phyloP scores from a whole-genome alignment of 1,140 invertebrate species.

The Bombus haemorrhoidalis region DNA sequence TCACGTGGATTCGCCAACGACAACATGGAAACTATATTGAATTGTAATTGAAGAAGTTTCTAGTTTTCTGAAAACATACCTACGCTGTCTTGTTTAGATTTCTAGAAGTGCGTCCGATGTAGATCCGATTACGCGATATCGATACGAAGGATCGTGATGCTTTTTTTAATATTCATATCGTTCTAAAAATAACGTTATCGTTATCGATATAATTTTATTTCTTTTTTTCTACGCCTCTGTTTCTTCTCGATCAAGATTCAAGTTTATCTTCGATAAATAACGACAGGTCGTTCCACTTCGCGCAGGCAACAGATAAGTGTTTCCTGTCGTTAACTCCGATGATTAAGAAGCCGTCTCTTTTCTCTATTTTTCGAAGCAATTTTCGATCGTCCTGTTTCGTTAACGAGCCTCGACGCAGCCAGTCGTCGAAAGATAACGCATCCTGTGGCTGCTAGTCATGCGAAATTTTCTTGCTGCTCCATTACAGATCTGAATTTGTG shows the following conservation, averaged over 20 bases:
- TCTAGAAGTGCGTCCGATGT: too few relatives aligned
- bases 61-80: neutral
- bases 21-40: constrained; percentile 77
- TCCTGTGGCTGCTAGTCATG: neutral
- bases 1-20: constrained; percentile 54
- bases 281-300: constrained; percentile 48
- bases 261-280: constrained; percentile 57
- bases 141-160: neutral
- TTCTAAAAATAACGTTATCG: neutral
- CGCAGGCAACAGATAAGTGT: constrained; percentile 51
- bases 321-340: constrained; percentile 60
- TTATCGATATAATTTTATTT: constrained; percentile 34
- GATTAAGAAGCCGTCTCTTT: constrained; percentile 7
- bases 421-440: neutral
- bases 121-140: neutral
- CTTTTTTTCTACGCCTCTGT: neutral
- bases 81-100: neutral
- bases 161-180: neutral
- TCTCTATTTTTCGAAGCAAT: neutral
- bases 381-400: constrained; percentile 14
- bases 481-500: constrained; percentile 87
- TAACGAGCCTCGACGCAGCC: constrained; percentile 4
- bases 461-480: constrained; percentile 7
- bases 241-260: constrained; percentile 29
- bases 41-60: constrained; percentile 69